Percentiles rank a stretch among this genome's conserved stretches.
phyloP scores from a whole-genome alignment of 2,113 vertebrate genomes.

The Cettia cetti region DNA sequence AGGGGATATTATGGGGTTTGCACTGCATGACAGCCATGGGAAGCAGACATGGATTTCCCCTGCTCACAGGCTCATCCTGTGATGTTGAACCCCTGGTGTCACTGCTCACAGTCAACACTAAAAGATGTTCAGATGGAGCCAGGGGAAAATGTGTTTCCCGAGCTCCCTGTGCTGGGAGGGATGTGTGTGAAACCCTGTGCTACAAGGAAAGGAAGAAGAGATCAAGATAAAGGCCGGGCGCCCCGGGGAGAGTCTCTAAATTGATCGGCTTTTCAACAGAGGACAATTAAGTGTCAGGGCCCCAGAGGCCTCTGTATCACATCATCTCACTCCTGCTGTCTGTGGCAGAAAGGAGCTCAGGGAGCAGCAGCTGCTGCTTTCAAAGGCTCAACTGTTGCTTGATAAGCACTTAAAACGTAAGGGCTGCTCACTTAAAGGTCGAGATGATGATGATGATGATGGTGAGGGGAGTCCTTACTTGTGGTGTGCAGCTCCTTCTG shows the following conservation, averaged over 20 bases:
- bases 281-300: neutral
- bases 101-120: neutral
- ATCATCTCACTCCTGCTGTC: neutral
- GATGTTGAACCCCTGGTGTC: fast-evolving
- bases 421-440: neutral
- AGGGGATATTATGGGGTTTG: neutral
- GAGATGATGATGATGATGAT: neutral
- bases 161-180: neutral
- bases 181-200: neutral
- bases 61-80: fast-evolving
- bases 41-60: neutral
- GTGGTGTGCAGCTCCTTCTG: neutral
- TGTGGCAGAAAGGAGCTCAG: neutral
- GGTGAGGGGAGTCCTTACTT: neutral
- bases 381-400: neutral
- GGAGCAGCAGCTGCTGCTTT: neutral
- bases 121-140: neutral
- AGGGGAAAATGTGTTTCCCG: neutral
- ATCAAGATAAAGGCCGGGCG: neutral
- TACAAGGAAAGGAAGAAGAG: neutral
- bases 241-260: neutral
- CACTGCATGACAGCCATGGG: neutral
- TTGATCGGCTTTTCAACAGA: neutral
- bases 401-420: neutral
- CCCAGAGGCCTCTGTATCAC: neutral